A percentile compares a stretch with the other conserved stretches of the same genome.
phyloP scores from a whole-genome alignment of 2,113 vertebrate species.

The Donacobius atricapilla region DNA sequence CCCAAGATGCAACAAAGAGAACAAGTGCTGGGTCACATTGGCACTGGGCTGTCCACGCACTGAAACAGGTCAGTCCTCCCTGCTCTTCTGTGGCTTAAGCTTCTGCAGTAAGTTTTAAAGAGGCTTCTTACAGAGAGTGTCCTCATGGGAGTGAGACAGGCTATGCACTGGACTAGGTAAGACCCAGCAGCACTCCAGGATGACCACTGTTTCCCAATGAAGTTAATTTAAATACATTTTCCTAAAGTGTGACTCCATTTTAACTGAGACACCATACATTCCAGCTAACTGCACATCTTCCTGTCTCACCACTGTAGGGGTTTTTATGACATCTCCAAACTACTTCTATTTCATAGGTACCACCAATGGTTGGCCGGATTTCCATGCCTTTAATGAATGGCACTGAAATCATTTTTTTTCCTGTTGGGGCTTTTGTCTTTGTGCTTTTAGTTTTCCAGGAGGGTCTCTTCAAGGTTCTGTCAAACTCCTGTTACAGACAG shows the following conservation, averaged over 20 bases:
- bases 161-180: neutral
- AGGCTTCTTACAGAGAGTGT: neutral
- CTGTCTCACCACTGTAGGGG: neutral
- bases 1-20: neutral
- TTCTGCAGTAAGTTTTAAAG: neutral
- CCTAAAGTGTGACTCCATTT: neutral
- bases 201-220: neutral
- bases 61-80: neutral
- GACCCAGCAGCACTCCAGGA: neutral
- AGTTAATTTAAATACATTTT: neutral
- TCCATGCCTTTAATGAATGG: neutral
- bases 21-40: neutral
- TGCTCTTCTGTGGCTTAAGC: neutral
- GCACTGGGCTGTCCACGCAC: fast-evolving
- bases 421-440: neutral
- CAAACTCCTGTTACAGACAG: neutral
- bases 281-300: neutral
- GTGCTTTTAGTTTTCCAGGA: neutral
- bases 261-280: neutral
- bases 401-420: neutral
- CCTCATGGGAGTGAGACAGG: neutral
- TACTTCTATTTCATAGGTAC: neutral
- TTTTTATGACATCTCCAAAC: neutral
- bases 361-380: neutral
- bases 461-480: neutral